A percentile compares a stretch with the other conserved stretches of the same genome.
Conservation (phyloP, 2,888 invertebrate species). For the Laothoe populi region DNA sequence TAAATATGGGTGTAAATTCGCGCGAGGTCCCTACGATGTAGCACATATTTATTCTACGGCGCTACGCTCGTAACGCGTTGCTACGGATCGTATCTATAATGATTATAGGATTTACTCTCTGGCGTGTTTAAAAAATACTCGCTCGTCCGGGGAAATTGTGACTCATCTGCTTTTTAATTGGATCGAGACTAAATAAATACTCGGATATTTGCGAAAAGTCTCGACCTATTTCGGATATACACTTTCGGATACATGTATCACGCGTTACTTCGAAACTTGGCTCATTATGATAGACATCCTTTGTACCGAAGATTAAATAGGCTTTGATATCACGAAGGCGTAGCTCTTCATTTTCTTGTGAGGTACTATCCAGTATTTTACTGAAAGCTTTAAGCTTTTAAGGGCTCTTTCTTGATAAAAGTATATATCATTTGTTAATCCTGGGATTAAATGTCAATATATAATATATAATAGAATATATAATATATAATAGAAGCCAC, state of each 20-base stretch:
- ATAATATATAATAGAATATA: too few species aligned
- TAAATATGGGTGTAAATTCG: conserved; percentile 19
- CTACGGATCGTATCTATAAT: conserved; percentile 28
- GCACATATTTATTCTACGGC: conserved; percentile 61
- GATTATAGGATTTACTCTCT: conserved; percentile 23
- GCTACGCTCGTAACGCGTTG: conserved; percentile 39
- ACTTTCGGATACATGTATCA: background rate
- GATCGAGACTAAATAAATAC: conserved; percentile 21
- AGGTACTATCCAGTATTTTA: background rate
- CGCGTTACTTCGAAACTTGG: too few species aligned
- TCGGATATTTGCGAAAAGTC: conserved; percentile 9
- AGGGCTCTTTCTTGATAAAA: background rate
- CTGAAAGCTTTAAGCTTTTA: background rate
- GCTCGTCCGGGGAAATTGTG: conserved; percentile 14
- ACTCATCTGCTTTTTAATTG: conserved; percentile 19
- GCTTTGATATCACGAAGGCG: conserved; percentile 4
- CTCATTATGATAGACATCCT: background rate
- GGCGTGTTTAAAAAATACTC: conserved; percentile 19
- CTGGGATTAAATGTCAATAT: background rate
- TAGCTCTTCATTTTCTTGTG: background rate
- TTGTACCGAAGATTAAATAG: conserved; percentile 15
- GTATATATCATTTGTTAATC: background rate
- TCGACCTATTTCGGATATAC: background rate
- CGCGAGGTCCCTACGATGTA: conserved; percentile 21
- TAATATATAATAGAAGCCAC: too few species aligned